A percentile compares a stretch with the other conserved stretches of the same genome.
These are phyloP conservation scores for Nematolebias whitei DNA, from an alignment of 2,113 vertebrate genomes.

Conservation along the genomic window DNA sequence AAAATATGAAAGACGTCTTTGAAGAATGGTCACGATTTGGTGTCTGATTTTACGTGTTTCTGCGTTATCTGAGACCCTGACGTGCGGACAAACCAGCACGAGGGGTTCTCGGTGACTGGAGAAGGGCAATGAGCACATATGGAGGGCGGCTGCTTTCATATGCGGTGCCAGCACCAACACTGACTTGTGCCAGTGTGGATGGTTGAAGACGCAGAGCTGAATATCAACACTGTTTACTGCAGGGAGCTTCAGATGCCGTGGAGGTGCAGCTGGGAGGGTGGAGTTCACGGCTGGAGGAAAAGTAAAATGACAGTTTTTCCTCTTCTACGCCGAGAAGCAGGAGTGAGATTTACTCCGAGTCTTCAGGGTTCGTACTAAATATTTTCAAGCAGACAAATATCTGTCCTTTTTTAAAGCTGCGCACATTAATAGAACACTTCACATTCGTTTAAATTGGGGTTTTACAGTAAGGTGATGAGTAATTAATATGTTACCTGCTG, in stretches of 20 bases:
- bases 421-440: too few species aligned
- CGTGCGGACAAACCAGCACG: slow-evolving; percentile 21
- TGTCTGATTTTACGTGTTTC: too few species aligned
- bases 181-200: slow-evolving; percentile 50
- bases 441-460: too few species aligned
- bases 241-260: slow-evolving; percentile 33
- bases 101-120: slow-evolving; percentile 14
- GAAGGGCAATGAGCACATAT: slow-evolving; percentile 37
- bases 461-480: too few species aligned
- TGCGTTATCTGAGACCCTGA: not conserved
- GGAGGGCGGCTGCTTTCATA: slow-evolving; percentile 55
- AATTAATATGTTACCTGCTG: too few species aligned
- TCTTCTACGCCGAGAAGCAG: too few species aligned
- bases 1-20: slow-evolving; percentile 20
- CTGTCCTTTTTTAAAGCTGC: too few species aligned
- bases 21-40: not conserved
- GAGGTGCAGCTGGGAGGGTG: slow-evolving; percentile 25
- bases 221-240: slow-evolving; percentile 56
- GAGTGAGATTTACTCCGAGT: too few species aligned
- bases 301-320: too few species aligned
- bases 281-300: slow-evolving; percentile 21
- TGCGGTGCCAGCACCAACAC: slow-evolving; percentile 69
- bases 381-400: too few species aligned
- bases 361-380: too few species aligned
- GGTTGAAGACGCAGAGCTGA: slow-evolving; percentile 43